Evolutionary conservation across 35 echinoderm and acorn worm genomes (phyloP).

Genomic region (Apostichopus parvimensis): DNA sequence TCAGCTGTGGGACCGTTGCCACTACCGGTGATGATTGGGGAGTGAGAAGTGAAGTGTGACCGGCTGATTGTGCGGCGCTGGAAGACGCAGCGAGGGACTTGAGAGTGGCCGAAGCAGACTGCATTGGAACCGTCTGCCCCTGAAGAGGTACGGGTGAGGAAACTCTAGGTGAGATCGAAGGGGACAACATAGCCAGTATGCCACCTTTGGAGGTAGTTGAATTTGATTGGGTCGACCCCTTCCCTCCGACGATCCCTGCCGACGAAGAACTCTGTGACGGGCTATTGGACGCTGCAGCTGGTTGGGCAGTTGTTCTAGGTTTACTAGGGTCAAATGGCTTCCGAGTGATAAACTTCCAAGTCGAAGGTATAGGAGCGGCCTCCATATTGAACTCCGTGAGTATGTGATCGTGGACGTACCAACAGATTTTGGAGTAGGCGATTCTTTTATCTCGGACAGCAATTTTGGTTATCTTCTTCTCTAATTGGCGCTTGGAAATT

Average conservation of each 20-base stretch:
- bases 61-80: background rate
- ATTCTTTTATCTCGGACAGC: constrained; percentile 79
- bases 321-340: constrained; percentile 24
- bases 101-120: background rate
- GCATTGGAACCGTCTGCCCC: background rate
- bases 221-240: background rate
- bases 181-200: background rate
- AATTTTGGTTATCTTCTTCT: constrained; percentile 81
- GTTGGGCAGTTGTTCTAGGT: background rate
- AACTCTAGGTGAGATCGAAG: background rate
- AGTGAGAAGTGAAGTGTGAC: too few species aligned
- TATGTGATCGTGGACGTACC: constrained; percentile 87
- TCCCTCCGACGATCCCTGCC: background rate
- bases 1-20: background rate
- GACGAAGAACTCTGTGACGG: background rate
- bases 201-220: constrained; percentile 9
- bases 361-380: constrained; percentile 65
- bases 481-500: constrained; percentile 89
- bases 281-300: background rate
- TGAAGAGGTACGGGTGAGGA: background rate
- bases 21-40: background rate
- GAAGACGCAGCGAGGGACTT: background rate
- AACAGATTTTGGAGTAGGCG: constrained; percentile 71
- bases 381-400: constrained; percentile 76
- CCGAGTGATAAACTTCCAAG: constrained; percentile 62